A percentile compares a stretch with the other conserved stretches of the same genome.
Conservation (phyloP, 64 coral and sea anemone genomes). For the Dendrophyllia cribrosa region DNA sequence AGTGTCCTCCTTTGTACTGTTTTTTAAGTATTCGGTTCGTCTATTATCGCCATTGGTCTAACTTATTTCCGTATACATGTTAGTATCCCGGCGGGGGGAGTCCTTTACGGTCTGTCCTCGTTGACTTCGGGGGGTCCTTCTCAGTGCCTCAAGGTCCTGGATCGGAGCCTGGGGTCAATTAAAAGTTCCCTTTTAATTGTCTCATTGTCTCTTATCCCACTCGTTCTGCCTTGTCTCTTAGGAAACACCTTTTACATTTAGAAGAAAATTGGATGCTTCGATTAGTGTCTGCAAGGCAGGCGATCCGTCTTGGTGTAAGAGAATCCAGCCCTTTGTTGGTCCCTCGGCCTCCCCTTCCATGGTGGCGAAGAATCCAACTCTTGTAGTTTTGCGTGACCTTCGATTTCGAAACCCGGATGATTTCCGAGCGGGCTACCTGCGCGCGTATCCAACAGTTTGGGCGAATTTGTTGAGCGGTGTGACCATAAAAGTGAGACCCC, state of each 20-base stretch:
- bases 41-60: too few species aligned
- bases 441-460: neutral
- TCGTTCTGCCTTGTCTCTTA: neutral
- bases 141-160: neutral
- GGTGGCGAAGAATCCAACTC: neutral
- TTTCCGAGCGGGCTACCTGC: neutral
- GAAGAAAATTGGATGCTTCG: neutral
- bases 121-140: too few species aligned
- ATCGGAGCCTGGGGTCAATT: neutral
- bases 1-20: too few species aligned
- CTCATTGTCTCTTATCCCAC: neutral
- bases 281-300: neutral
- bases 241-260: neutral
- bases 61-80: too few species aligned
- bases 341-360: neutral
- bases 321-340: slow-evolving; percentile 2
- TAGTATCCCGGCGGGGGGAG: too few species aligned
- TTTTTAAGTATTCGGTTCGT: too few species aligned
- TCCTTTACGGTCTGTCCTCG: too few species aligned
- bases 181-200: neutral
- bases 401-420: neutral
- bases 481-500: neutral
- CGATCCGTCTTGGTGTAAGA: neutral
- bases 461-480: neutral
- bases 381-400: neutral